A percentile compares a stretch with the other conserved stretches of the same genome.
phyloP scores from a whole-genome alignment of 1,140 invertebrate genomes.

The Meloidogyne chitwoodi region DNA sequence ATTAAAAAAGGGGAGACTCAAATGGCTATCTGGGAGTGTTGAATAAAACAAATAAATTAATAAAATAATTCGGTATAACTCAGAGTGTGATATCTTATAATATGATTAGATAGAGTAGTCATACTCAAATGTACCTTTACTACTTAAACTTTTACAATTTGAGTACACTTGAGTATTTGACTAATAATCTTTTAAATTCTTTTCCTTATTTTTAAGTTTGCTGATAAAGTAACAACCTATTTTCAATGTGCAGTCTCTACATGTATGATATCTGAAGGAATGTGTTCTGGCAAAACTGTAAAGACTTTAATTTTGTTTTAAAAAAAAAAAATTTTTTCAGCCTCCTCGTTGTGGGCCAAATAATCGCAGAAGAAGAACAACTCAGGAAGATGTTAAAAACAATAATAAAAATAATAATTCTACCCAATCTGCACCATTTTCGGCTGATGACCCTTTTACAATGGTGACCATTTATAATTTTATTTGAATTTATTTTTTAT shows the following conservation, averaged over 20 bases:
- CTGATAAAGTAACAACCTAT: constrained; percentile 52
- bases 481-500: too few species aligned
- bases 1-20: constrained; percentile 36
- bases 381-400: too few species aligned
- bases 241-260: constrained; percentile 55
- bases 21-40: neutral
- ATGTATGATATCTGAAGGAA: constrained; percentile 57
- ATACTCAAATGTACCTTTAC: neutral
- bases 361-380: constrained; percentile 19
- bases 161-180: too few species aligned
- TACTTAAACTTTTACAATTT: too few species aligned
- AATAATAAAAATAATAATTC: constrained; percentile 1
- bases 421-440: constrained; percentile 6
- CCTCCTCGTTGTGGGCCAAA: constrained; percentile 52
- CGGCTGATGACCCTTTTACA: constrained; percentile 19
- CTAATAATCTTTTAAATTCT: too few species aligned
- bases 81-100: too few species aligned
- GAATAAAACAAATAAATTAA: too few species aligned
- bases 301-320: neutral
- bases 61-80: too few species aligned
- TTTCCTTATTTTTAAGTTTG: constrained; percentile 44
- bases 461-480: constrained; percentile 11
- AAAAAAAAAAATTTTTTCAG: constrained; percentile 23
- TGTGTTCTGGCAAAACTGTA: constrained; percentile 57
- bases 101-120: too few species aligned